Conservation (phyloP, 2,888 invertebrate species). For the Cryptus armator region DNA sequence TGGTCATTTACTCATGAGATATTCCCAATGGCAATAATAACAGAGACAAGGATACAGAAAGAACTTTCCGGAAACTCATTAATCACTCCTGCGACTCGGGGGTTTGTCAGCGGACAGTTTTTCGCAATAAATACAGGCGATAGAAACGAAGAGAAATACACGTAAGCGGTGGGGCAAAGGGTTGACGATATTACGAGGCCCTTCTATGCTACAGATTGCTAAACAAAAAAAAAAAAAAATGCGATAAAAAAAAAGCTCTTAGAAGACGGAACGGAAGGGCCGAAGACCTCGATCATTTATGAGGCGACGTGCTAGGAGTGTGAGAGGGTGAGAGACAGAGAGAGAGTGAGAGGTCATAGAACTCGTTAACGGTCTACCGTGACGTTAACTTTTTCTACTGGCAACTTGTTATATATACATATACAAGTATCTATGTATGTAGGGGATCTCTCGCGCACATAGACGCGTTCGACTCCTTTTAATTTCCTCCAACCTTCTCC, state of each 20-base stretch:
- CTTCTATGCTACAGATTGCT: background rate
- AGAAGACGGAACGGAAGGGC: constrained; percentile 5
- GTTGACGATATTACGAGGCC: constrained; percentile 14
- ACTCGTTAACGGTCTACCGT: constrained; percentile 39
- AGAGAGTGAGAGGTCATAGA: constrained; percentile 36
- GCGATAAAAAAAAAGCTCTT: constrained; percentile 7
- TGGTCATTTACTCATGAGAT: background rate
- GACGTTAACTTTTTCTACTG: constrained; percentile 47
- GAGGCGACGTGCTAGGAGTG: background rate
- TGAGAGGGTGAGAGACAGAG: background rate
- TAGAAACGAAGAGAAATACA: background rate
- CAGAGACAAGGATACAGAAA: background rate
- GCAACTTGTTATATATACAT: constrained; percentile 1
- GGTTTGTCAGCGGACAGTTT: constrained; percentile 22
- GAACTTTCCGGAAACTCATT: constrained; percentile 31
- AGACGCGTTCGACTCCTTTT: constrained; percentile 39
- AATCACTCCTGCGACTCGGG: constrained; percentile 36
- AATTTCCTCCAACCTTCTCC: constrained; percentile 5
- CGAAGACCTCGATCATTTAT: constrained; percentile 46
- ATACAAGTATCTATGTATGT: background rate
- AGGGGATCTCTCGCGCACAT: background rate
- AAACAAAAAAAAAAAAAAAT: background rate
- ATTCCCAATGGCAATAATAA: background rate
- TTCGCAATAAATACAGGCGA: constrained; percentile 31
- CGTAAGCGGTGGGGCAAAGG: background rate